Evolutionary conservation across 2,797 vertebrate species (phyloP).

Genomic region (Labeo calbasu): DNA sequence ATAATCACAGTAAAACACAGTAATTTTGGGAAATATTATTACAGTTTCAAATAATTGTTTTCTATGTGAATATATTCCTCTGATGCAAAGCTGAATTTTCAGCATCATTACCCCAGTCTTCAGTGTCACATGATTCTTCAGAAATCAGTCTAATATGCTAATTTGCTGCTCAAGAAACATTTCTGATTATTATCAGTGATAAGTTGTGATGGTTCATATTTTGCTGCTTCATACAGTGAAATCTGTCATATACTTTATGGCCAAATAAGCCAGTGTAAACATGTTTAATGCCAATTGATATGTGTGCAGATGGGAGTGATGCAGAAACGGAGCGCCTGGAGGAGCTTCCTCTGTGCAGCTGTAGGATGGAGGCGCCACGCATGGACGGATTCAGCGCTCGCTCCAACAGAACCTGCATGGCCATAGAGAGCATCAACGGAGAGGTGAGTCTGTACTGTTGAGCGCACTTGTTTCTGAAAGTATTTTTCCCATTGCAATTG

Average conservation of each 20-base stretch:
- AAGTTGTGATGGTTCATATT: not conserved
- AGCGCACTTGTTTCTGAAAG: not conserved
- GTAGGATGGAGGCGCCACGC: conserved; percentile 92
- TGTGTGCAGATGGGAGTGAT: conserved; percentile 81
- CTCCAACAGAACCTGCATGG: conserved; percentile 86
- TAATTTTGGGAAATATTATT: not conserved
- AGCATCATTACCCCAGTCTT: not conserved
- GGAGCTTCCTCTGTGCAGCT: conserved; percentile 91
- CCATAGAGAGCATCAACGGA: conserved; percentile 88
- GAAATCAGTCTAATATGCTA: not conserved
- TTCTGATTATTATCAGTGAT: not conserved
- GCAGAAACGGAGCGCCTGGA: conserved; percentile 89
- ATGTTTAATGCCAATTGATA: not conserved
- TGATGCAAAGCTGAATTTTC: not conserved
- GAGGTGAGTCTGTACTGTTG: conserved; percentile 74
- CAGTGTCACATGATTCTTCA: not conserved
- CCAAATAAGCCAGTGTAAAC: not conserved
- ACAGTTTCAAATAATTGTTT: no score
- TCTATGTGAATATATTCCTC: not conserved
- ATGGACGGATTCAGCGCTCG: conserved; percentile 83
- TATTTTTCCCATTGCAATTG: not conserved
- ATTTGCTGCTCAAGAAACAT: not conserved
- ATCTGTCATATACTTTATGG: not conserved
- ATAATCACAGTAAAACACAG: not conserved
- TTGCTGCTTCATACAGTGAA: not conserved